Evolutionary conservation across 1,140 invertebrate species (phyloP), one percentile per base, ranked within the genome.

Genomic region (Ctenoplectra terminalis): DNA sequence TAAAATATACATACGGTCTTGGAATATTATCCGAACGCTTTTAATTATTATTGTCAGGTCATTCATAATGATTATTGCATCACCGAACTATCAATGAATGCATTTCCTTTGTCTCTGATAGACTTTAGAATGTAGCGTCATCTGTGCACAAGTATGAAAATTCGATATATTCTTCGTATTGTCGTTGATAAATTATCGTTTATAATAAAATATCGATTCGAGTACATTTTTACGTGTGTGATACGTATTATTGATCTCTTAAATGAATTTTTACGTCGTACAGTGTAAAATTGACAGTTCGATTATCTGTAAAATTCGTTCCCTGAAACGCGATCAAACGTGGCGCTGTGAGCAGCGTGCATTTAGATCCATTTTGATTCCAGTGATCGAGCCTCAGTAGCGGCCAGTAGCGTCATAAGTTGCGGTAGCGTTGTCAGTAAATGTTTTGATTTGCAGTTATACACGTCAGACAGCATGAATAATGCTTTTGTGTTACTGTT

Each of bases 391-490:
- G 80, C 31, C 13, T 60, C 74, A 74, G 73, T 82, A 63, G 48
- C 66, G 34, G n/a, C 5, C 31, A 71, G 58, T 54, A 76, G 84
- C 72, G 80, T 86, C 63, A 48, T 6, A 34, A 73, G 58, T 73
- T 34, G 52, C n/a, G 7, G 31, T 63, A 20, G 40, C 26, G 31
- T 70, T 50, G 7, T n/a, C n/a, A 43, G 37, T 73, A 73, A 69
- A 74, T 66, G 60, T 73, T 73, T 69, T 58, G 34, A 54, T 71
- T 48, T 40, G 63, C 34, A 61, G 29, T 75, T 34, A 29, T 48
- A 74, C n/a, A 60, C 64, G 31, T 73, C 74, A 56, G 11, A 71
- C 64, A 86, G 70, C 50, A 87, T 87, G 85, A 52, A 82, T 74
- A 76, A 79, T 82, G 71, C 29, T 67, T 56, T 61, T 52, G 43